phyloP scores from a whole-genome alignment of 2,888 invertebrate genomes.

The Sericinus montela region DNA sequence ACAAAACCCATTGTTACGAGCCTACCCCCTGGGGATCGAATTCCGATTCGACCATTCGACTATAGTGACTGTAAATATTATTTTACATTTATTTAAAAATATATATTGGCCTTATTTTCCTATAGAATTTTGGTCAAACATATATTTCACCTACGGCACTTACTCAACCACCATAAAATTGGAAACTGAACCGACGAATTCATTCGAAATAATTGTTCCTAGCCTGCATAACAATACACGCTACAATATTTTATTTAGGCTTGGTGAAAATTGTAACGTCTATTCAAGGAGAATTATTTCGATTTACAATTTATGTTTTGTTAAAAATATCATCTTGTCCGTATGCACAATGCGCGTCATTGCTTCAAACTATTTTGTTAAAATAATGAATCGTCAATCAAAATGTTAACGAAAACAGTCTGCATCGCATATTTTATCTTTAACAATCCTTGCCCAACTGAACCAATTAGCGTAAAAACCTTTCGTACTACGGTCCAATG shows the following conservation, averaged over 20 bases:
- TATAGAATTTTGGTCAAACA: slow-evolving; percentile 21
- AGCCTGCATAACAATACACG: slow-evolving; percentile 29
- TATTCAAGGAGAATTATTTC: not conserved
- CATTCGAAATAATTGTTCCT: slow-evolving; percentile 49
- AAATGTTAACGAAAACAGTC: slow-evolving; percentile 73
- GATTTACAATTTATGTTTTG: too few relatives aligned
- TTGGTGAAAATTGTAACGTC: slow-evolving; percentile 2
- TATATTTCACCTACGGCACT: slow-evolving; percentile 36
- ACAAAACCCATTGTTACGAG: too few relatives aligned
- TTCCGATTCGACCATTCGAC: too few relatives aligned
- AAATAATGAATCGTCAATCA: slow-evolving; percentile 69
- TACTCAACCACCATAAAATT: slow-evolving; percentile 76
- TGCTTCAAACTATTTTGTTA: slow-evolving; percentile 40
- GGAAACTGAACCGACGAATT: slow-evolving; percentile 56
- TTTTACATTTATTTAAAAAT: slow-evolving; percentile 7
- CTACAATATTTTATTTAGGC: slow-evolving; percentile 16
- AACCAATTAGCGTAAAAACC: slow-evolving; percentile 76
- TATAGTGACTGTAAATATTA: too few relatives aligned
- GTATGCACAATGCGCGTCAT: too few relatives aligned
- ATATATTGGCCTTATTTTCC: slow-evolving; percentile 4
- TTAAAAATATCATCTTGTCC: too few relatives aligned
- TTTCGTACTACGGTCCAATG: slow-evolving; percentile 64
- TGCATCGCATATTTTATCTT: slow-evolving; percentile 77
- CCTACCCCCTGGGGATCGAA: too few relatives aligned
- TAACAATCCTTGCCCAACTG: slow-evolving; percentile 72